Percentiles rank a stretch among this genome's conserved stretches.
Conservation (phyloP, 2,113 vertebrate species). For the Xiphorhynchus elegans region DNA sequence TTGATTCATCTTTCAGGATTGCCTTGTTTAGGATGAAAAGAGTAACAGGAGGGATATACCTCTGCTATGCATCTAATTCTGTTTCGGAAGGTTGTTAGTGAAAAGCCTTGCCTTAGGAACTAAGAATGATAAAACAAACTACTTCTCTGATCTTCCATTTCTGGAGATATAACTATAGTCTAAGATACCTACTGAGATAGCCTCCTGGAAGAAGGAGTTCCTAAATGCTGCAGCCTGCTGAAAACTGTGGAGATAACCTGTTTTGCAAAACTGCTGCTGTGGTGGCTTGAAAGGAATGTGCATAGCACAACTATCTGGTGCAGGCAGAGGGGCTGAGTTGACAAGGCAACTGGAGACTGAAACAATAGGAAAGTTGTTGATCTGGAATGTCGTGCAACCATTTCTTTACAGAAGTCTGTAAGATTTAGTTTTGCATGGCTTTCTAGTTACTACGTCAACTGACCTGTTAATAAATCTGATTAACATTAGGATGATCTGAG, state of each 20-base stretch:
- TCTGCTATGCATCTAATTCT: background rate
- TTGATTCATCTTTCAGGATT: background rate
- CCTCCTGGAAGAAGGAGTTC: background rate
- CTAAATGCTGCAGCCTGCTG: background rate
- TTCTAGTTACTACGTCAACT: background rate
- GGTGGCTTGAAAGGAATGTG: background rate
- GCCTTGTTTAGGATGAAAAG: background rate
- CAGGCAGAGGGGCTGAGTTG: background rate
- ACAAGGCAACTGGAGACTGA: background rate
- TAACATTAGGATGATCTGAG: background rate
- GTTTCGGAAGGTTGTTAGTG: background rate
- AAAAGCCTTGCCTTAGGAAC: background rate
- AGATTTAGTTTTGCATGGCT: background rate
- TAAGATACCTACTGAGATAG: background rate
- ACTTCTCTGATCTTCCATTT: background rate
- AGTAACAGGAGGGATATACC: background rate
- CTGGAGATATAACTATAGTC: background rate
- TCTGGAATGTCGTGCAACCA: background rate
- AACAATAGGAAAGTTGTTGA: background rate
- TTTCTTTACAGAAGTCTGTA: background rate
- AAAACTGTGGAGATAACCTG: background rate
- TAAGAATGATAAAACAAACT: background rate
- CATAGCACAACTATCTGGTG: background rate
- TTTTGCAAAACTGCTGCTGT: background rate
- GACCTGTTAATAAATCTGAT: background rate